Evolutionary conservation across 2,797 vertebrate species (phyloP).

Genomic region (Scleropages formosus): DNA sequence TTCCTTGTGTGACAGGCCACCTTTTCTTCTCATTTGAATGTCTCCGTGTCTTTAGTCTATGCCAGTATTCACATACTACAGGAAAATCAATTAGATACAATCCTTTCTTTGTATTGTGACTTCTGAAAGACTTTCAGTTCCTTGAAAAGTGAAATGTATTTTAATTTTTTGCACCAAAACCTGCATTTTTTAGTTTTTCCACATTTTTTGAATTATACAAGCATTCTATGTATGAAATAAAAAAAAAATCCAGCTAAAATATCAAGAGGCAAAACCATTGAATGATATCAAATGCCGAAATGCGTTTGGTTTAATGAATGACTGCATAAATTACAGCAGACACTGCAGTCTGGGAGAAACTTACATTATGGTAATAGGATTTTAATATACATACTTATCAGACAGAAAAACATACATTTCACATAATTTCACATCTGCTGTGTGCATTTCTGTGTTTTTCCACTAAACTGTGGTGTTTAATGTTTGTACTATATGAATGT

Average conservation of each 20-base stretch:
- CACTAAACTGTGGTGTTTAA: background rate
- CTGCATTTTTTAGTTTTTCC: conserved; percentile 31
- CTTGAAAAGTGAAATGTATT: conserved; percentile 33
- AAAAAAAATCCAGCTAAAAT: background rate
- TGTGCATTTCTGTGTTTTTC: too few species aligned
- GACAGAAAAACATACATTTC: background rate
- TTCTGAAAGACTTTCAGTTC: conserved; percentile 42
- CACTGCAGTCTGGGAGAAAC: background rate
- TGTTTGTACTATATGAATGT: too few species aligned
- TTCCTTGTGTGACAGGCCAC: conserved; percentile 59
- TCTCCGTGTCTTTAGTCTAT: conserved; percentile 62
- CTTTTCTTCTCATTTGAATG: conserved; percentile 84
- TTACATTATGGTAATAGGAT: background rate
- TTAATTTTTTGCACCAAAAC: background rate
- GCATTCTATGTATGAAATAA: conserved; percentile 30
- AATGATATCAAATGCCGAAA: conserved; percentile 27
- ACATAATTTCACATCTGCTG: background rate
- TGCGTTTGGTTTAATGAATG: conserved; percentile 36
- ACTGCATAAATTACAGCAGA: conserved; percentile 25
- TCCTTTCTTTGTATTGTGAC: conserved; percentile 45
- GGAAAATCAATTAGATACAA: conserved; percentile 82
- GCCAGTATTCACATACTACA: conserved; percentile 78
- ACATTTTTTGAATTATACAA: conserved; percentile 15
- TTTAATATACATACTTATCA: background rate
- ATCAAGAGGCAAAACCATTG: conserved; percentile 10